Evolutionary conservation across 1,140 invertebrate genomes (phyloP), one percentile per base, ranked within the genome.

Genomic region (Vollenhovia emeryi): DNA sequence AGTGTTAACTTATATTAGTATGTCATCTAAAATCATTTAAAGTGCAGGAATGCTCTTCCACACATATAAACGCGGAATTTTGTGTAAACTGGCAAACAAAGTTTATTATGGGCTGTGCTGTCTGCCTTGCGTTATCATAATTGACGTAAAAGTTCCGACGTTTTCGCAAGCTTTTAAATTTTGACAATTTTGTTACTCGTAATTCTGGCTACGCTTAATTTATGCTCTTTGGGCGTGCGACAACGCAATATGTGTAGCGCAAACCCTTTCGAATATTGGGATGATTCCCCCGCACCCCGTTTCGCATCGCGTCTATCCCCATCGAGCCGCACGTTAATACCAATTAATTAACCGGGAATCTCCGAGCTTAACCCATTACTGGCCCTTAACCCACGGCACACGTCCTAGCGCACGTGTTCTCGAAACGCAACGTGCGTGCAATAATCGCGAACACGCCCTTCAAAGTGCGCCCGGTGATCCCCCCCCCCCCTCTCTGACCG

Each of bases 311-410:
- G 48, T 43, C 68, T 60, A 62, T 73, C 66, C 48, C 64, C 30
- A 64, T 48, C 60, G 55, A 60, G 66, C 84, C 11, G 55, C 59
- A 83, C 69, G 85, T 89, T 90, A 90, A 90, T 90, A 64, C 88
- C 85, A 89, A 90, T 90, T 90, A 90, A 90, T 90, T 90, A 90
- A 89, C 85, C 24, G 74, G 88, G 88, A 89, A 90, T 90, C 88
- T 87, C 87, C 50, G 88, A 74, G 88, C 88, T 89, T 85, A 90
- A 87, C 73, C 85, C 75, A 90, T 90, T 88, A 88, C 57, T 50
- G 66, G 76, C 60, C 75, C 86, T 87, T 86, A 87, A 82, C 84
- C 76, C 59, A 48, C 30, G 84, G 40, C 69, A 24, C 50, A 43
- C 60, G 85, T 55, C 87, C 87, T 89, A 24, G 55, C 75, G 75